phyloP scores from a whole-genome alignment of 2,888 invertebrate genomes.

The Eupithecia tripunctaria region DNA sequence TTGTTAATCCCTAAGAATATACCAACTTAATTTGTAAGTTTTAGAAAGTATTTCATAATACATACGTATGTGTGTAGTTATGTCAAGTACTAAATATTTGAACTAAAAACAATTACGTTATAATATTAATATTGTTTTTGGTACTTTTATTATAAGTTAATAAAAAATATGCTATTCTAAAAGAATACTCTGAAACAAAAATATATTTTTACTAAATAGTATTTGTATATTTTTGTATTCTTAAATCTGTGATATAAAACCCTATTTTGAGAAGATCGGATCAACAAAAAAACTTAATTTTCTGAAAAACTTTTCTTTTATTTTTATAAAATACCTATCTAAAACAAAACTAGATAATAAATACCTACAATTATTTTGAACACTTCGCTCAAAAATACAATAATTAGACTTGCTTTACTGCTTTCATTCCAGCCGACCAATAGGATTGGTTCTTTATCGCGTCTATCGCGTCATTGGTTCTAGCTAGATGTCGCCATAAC shows the following conservation, averaged over 20 bases:
- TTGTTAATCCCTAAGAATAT: conserved; percentile 15
- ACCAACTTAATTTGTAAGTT: neutral
- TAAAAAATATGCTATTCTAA: neutral
- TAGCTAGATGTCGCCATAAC: no score
- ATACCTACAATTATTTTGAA: conserved; percentile 1
- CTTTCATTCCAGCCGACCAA: no score
- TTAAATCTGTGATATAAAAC: conserved; percentile 25
- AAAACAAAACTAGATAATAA: neutral
- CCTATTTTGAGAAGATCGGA: conserved; percentile 45
- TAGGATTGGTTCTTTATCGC: no score
- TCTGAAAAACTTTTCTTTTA: conserved; percentile 41
- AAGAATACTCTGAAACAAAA: neutral
- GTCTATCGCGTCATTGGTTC: no score
- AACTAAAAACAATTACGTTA: neutral
- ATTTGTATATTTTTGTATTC: conserved; percentile 13
- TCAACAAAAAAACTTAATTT: conserved; percentile 44
- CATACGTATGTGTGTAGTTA: conserved; percentile 5
- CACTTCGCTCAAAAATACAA: neutral
- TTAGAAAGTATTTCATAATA: neutral
- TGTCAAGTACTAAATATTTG: neutral
- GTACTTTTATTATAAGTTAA: neutral
- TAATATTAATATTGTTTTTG: neutral
- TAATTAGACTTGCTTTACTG: neutral
- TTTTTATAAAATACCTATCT: conserved; percentile 26
- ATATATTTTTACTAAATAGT: neutral